phyloP scores from a whole-genome alignment of 2,888 invertebrate genomes.

The Anoplius nigerrimus region DNA sequence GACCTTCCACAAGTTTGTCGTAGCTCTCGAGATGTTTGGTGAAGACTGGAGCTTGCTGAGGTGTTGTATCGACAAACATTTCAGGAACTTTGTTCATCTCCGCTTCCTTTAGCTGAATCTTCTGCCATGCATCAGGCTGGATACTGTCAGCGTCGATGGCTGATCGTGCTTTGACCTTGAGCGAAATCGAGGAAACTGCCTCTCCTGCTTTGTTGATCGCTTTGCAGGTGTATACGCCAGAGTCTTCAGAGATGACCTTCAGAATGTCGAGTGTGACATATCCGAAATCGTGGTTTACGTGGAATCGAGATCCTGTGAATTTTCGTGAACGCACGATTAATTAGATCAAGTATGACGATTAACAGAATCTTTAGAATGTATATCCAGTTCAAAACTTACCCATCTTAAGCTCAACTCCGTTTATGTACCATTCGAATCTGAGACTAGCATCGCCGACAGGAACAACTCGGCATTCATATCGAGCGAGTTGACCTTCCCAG shows the following conservation, averaged over 20 bases:
- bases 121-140: constrained; percentile 94
- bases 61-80: constrained; percentile 89
- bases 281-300: constrained; percentile 94
- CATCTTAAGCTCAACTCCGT: constrained; percentile 94
- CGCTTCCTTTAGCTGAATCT: constrained; percentile 93
- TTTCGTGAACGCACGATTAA: background rate
- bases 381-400: constrained; percentile 76
- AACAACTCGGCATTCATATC: constrained; percentile 93
- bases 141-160: constrained; percentile 89
- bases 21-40: constrained; percentile 92
- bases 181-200: constrained; percentile 92
- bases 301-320: constrained; percentile 85
- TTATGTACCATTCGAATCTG: constrained; percentile 96
- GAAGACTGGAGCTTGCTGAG: constrained; percentile 96
- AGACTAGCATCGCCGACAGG: constrained; percentile 95
- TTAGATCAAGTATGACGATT: background rate
- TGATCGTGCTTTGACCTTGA: constrained; percentile 90
- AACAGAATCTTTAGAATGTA: no score
- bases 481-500: constrained; percentile 94
- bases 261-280: constrained; percentile 94
- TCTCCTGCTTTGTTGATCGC: constrained; percentile 96
- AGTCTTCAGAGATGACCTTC: constrained; percentile 91
- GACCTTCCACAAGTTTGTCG: constrained; percentile 90
- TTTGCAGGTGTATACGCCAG: constrained; percentile 95
- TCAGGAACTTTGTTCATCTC: constrained; percentile 93